Conservation (phyloP, 2,797 vertebrate species). For the Remorina albescens region DNA sequence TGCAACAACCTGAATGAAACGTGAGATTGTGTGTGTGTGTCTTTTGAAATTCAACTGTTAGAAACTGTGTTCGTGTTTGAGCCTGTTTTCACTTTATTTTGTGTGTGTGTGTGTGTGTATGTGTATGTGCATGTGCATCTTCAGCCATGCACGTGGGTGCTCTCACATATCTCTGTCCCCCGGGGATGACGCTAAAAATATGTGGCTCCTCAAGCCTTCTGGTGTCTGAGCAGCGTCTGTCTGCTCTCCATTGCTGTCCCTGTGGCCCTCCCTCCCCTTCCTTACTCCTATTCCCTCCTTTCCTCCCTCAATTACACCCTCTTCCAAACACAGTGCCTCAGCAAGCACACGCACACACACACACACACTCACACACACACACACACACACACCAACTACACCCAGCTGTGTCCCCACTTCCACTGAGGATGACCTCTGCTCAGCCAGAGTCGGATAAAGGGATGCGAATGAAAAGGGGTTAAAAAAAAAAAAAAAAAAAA, state of each 20-base stretch:
- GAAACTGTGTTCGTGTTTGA: slow-evolving; percentile 53
- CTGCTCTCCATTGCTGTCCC: slow-evolving; percentile 85
- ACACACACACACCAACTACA: slow-evolving; percentile 70
- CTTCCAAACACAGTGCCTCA: slow-evolving; percentile 73
- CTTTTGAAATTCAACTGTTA: slow-evolving; percentile 66
- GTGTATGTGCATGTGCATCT: slow-evolving; percentile 30
- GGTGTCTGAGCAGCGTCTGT: slow-evolving; percentile 90
- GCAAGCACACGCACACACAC: slow-evolving; percentile 36
- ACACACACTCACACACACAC: slow-evolving; percentile 52
- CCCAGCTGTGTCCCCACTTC: slow-evolving; percentile 87
- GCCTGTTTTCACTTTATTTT: slow-evolving; percentile 54
- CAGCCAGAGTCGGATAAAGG: slow-evolving; percentile 70
- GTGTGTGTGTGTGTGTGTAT: slow-evolving; percentile 17
- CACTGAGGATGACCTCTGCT: slow-evolving; percentile 85
- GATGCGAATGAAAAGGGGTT: slow-evolving; percentile 45
- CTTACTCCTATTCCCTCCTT: slow-evolving; percentile 80
- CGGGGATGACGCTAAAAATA: slow-evolving; percentile 89
- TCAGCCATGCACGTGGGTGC: slow-evolving; percentile 64
- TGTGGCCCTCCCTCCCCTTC: slow-evolving; percentile 78
- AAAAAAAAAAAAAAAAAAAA: too few relatives aligned
- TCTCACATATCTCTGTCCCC: slow-evolving; percentile 89
- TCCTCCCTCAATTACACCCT: slow-evolving; percentile 86
- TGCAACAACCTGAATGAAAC: slow-evolving; percentile 65
- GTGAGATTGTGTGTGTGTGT: slow-evolving; percentile 59
- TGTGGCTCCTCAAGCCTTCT: slow-evolving; percentile 89